Evolutionary conservation across 2,888 invertebrate species (phyloP).

Genomic region (Melikaiella ostensackeni): DNA sequence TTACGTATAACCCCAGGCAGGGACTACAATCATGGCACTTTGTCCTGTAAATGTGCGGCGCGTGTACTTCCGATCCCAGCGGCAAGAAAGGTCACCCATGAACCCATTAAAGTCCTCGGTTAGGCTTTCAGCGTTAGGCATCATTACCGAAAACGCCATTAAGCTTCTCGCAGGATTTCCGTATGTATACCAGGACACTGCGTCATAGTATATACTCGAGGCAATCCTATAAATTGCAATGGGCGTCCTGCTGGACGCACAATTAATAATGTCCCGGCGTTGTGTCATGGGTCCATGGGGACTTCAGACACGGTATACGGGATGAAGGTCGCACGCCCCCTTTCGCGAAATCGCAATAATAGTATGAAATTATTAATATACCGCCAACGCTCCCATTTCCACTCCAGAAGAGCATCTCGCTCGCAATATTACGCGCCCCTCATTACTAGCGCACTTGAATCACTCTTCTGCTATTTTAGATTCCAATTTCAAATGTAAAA

Average conservation of each 20-base stretch:
- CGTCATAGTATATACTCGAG: slow-evolving; percentile 38
- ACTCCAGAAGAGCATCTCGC: slow-evolving; percentile 48
- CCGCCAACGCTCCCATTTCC: slow-evolving; percentile 50
- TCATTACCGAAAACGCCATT: slow-evolving; percentile 39
- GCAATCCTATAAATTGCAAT: slow-evolving; percentile 54
- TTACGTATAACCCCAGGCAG: background rate
- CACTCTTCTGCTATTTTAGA: background rate
- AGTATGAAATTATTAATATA: slow-evolving; percentile 58
- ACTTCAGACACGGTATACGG: slow-evolving; percentile 38
- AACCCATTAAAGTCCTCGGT: slow-evolving; percentile 36
- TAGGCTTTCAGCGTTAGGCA: slow-evolving; percentile 32
- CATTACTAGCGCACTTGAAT: background rate
- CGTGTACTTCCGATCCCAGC: slow-evolving; percentile 39
- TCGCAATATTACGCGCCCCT: slow-evolving; percentile 21
- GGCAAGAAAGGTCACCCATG: slow-evolving; percentile 39
- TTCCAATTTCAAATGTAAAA: background rate
- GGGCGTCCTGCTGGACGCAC: slow-evolving; percentile 50
- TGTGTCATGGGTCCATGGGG: slow-evolving; percentile 19
- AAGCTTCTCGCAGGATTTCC: slow-evolving; percentile 33
- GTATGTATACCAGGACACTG: slow-evolving; percentile 10
- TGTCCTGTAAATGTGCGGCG: slow-evolving; percentile 33
- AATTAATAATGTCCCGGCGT: slow-evolving; percentile 42
- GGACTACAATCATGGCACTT: slow-evolving; percentile 29
- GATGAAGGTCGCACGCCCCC: slow-evolving; percentile 49
- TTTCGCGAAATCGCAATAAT: slow-evolving; percentile 56